phyloP scores from a whole-genome alignment of 2,888 invertebrate genomes.

The Brachyopa scutellaris region DNA sequence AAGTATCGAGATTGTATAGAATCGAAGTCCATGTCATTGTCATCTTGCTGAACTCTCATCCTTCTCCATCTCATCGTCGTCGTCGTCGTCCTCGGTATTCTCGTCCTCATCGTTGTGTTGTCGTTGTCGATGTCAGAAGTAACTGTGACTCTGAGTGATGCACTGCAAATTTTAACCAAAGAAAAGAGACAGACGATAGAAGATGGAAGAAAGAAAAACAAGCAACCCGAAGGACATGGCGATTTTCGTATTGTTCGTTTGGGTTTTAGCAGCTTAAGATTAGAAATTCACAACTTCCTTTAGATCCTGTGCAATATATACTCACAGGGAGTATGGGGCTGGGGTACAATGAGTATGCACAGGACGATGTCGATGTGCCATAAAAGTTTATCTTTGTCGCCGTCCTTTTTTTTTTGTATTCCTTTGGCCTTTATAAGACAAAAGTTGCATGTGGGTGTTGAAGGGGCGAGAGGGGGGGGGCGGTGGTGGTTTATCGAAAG shows the following conservation, averaged over 20 bases:
- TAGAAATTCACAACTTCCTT: slow-evolving; percentile 71
- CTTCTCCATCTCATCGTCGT: slow-evolving; percentile 14
- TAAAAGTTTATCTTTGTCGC: slow-evolving; percentile 66
- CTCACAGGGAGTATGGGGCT: too few relatives aligned
- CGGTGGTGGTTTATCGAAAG: slow-evolving; percentile 16
- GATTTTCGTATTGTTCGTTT: slow-evolving; percentile 66
- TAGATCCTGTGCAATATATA: slow-evolving; percentile 18
- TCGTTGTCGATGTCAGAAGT: slow-evolving; percentile 65
- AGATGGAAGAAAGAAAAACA: background rate
- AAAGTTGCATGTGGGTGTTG: slow-evolving; percentile 8
- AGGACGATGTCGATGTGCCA: slow-evolving; percentile 52
- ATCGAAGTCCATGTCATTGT: slow-evolving; percentile 51
- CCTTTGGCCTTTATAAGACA: slow-evolving; percentile 45
- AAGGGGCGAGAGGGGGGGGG: too few relatives aligned
- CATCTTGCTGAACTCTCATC: slow-evolving; percentile 20
- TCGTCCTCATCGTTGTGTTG: slow-evolving; percentile 12
- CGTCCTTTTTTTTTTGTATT: slow-evolving; percentile 19
- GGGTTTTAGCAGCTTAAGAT: slow-evolving; percentile 68
- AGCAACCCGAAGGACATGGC: slow-evolving; percentile 53
- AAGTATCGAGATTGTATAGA: background rate
- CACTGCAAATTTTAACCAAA: slow-evolving; percentile 46
- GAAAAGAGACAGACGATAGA: slow-evolving; percentile 14
- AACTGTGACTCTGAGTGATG: slow-evolving; percentile 70
- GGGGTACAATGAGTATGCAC: too few relatives aligned
- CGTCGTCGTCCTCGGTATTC: slow-evolving; percentile 19